These are phyloP conservation scores for Hylaeus anthracinus DNA, from an alignment of 1,140 invertebrate genomes.

Conservation along the genomic window DNA sequence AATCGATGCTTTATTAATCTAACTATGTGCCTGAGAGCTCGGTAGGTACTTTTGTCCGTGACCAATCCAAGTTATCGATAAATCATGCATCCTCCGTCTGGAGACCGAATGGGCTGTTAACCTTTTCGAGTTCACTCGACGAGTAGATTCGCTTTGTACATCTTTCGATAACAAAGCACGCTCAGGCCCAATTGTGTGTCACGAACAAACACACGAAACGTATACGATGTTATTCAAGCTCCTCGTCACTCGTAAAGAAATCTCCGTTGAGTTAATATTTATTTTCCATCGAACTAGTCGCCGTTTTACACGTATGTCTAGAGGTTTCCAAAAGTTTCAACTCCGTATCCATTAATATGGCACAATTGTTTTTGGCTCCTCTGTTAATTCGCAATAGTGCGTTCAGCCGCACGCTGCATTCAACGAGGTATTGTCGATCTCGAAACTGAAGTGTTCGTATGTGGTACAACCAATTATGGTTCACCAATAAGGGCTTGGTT, in stretches of 20 bases:
- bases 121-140: neutral
- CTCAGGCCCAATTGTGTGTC: neutral
- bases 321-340: neutral
- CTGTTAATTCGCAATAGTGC: constrained; percentile 34
- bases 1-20: constrained; percentile 41
- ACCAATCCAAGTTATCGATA: neutral
- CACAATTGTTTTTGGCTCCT: constrained; percentile 19
- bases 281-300: neutral
- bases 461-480: constrained; percentile 50
- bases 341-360: neutral
- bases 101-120: neutral
- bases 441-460: constrained; percentile 44
- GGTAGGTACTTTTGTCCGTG: neutral
- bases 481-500: constrained; percentile 58
- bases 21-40: neutral
- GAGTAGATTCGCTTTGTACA: neutral
- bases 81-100: neutral
- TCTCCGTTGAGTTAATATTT: neutral
- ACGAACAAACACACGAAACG: neutral
- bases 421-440: constrained; percentile 51
- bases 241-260: neutral
- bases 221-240: too few relatives aligned
- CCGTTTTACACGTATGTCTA: too few relatives aligned
- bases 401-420: constrained; percentile 41
- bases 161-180: neutral